Percentiles rank a stretch among this genome's conserved stretches.
Conservation (phyloP, 2,888 invertebrate species). For the Halocaridina rubra region DNA sequence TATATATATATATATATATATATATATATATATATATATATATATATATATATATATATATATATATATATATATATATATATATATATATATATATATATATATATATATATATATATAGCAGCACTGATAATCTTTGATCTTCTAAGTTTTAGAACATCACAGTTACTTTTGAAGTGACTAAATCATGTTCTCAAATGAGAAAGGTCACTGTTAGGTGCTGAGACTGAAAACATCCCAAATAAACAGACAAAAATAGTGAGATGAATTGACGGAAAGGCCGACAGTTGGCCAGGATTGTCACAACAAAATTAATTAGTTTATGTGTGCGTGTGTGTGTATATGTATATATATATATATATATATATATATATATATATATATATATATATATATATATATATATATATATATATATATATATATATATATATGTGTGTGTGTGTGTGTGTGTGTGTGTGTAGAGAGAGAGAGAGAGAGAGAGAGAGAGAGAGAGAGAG, state of each 20-base stretch:
- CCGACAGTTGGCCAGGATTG: no score
- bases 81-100: background rate
- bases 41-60: constrained; percentile 9
- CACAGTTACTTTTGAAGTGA: background rate
- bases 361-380: background rate
- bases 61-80: constrained; percentile 30
- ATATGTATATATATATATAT: background rate
- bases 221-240: no score
- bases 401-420: background rate
- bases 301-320: no score
- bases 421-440: background rate
- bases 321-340: background rate
- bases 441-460: background rate
- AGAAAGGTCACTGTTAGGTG: no score
- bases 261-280: no score
- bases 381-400: background rate
- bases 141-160: background rate
- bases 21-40: background rate
- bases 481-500: background rate
- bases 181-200: no score
- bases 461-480: background rate
- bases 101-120: constrained; percentile 12
- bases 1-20: background rate
- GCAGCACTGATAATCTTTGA: background rate
- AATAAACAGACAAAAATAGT: no score